Evolutionary conservation across 2,888 invertebrate species (phyloP).

Genomic region (Morpho helenor): DNA sequence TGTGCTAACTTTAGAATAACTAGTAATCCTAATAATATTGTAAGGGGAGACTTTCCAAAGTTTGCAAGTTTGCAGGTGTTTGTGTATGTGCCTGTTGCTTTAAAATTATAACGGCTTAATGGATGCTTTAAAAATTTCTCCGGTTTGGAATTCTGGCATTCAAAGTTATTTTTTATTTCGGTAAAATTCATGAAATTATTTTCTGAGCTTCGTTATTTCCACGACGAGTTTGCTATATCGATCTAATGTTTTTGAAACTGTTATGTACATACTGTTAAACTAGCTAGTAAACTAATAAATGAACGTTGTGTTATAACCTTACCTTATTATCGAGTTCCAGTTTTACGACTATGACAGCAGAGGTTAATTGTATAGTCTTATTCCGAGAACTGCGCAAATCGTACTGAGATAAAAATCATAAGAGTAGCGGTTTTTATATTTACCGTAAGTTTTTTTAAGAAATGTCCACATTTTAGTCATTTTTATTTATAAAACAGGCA

Average conservation of each 20-base stretch:
- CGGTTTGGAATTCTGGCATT: too few species aligned
- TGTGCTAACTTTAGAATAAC: too few species aligned
- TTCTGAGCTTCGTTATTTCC: too few species aligned
- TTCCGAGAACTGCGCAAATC: constrained; percentile 16
- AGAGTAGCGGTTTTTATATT: constrained; percentile 25
- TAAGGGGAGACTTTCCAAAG: too few species aligned
- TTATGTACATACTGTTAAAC: too few species aligned
- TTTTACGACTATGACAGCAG: constrained; percentile 17
- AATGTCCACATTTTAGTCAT: constrained; percentile 16
- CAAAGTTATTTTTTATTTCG: too few species aligned
- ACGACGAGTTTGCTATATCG: too few species aligned
- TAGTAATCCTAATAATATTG: too few species aligned
- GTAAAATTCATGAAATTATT: too few species aligned
- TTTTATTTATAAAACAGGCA: constrained; percentile 19
- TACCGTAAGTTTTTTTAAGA: constrained; percentile 19
- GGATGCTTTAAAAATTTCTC: too few species aligned
- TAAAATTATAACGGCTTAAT: neutral
- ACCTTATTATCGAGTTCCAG: constrained; percentile 8
- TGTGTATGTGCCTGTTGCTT: neutral
- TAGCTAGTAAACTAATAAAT: neutral
- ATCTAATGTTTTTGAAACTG: too few species aligned
- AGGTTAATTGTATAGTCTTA: constrained; percentile 21
- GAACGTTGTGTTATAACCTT: neutral
- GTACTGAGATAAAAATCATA: constrained; percentile 10
- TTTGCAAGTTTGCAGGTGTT: neutral